These are phyloP conservation scores for Atrina japonica DNA, from an alignment of 2,888 invertebrate species.

Conservation along the genomic window DNA sequence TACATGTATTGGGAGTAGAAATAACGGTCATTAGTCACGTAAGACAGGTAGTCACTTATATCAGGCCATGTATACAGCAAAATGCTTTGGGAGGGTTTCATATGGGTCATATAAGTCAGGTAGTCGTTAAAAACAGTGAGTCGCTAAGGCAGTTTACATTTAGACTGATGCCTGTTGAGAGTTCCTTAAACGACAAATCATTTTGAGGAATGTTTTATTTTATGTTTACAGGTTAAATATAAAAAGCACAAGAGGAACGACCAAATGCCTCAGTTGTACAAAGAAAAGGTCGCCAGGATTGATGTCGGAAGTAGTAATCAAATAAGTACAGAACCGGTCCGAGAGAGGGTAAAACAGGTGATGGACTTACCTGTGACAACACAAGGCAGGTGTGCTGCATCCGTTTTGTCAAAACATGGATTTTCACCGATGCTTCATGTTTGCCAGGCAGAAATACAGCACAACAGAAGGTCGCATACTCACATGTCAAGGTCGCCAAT, in stretches of 20 bases:
- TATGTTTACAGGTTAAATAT: slow-evolving; percentile 89
- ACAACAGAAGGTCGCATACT: neutral
- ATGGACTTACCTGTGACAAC: neutral
- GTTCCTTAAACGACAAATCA: too few species aligned
- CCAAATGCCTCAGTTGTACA: slow-evolving; percentile 72
- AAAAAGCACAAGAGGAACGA: slow-evolving; percentile 95
- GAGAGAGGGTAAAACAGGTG: neutral
- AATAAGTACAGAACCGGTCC: slow-evolving; percentile 29
- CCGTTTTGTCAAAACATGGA: neutral
- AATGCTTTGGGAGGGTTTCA: too few species aligned
- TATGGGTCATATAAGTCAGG: too few species aligned
- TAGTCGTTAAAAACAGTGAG: too few species aligned
- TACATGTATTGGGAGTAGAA: too few species aligned
- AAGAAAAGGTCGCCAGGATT: slow-evolving; percentile 55
- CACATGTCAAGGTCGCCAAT: neutral
- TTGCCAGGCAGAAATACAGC: neutral
- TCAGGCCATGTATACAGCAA: too few species aligned
- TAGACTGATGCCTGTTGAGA: too few species aligned
- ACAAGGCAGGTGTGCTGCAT: neutral
- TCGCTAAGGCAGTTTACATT: too few species aligned
- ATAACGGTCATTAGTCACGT: too few species aligned
- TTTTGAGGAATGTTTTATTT: too few species aligned
- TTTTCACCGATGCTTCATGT: neutral
- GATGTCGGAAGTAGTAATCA: slow-evolving; percentile 23
- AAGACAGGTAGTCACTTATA: too few species aligned